These are phyloP conservation scores for Drosophila sucinea DNA, from an alignment of 1,140 invertebrate species.

Conservation along the genomic window DNA sequence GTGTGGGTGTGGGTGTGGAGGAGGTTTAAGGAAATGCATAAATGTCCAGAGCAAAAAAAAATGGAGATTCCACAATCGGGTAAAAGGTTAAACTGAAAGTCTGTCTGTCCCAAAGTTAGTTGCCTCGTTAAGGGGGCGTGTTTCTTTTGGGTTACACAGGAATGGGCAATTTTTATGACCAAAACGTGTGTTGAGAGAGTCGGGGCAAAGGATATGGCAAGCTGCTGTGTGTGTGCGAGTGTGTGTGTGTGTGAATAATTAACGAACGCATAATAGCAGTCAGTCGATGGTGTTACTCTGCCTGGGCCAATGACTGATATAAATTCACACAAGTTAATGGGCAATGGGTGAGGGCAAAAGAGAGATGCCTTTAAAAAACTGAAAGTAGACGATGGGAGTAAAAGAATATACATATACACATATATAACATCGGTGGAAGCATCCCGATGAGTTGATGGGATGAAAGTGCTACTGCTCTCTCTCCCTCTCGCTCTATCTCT, in stretches of 20 bases:
- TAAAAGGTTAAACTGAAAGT: constrained; percentile 62
- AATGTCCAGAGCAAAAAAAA: constrained; percentile 59
- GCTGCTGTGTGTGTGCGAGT: constrained; percentile 23
- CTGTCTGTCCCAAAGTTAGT: constrained; percentile 46
- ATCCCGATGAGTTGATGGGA: constrained; percentile 33
- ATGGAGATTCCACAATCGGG: constrained; percentile 34
- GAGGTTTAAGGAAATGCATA: constrained; percentile 49
- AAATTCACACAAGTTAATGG: constrained; percentile 80
- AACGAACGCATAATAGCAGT: constrained; percentile 78
- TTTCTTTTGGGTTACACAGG: constrained; percentile 23
- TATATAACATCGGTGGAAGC: constrained; percentile 28
- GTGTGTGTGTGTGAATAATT: constrained; percentile 73
- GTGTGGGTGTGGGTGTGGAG: too few relatives aligned
- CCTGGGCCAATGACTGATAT: constrained; percentile 70
- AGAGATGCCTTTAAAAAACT: constrained; percentile 8
- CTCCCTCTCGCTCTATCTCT: too few relatives aligned
- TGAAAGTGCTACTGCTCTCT: constrained; percentile 34
- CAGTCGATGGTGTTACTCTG: constrained; percentile 34
- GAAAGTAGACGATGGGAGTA: constrained; percentile 8
- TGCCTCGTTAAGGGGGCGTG: constrained; percentile 73
- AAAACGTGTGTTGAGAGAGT: constrained; percentile 65
- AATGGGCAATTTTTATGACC: constrained; percentile 73
- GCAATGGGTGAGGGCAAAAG: constrained; percentile 37
- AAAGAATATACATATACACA: not conserved
- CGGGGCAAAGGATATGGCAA: constrained; percentile 1